Evolutionary conservation across 2,797 vertebrate species (phyloP), one percentile per base, ranked within the genome.

Genomic region (Scyliorhinus canicula): DNA sequence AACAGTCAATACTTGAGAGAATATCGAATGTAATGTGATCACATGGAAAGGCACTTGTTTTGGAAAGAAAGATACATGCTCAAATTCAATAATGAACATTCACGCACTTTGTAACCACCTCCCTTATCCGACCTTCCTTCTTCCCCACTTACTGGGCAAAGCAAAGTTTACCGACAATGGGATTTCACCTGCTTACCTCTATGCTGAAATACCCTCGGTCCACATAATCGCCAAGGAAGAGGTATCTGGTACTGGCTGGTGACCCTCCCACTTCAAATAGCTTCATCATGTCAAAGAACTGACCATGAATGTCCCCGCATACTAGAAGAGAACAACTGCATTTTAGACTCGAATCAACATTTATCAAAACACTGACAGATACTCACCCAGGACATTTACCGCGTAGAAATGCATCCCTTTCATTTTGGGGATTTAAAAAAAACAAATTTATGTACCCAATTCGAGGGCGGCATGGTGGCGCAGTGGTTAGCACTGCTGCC

Each of bases 271-370:
- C 99, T 98, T 99, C 99, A 97, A 99, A 99, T 96, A 99, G 97
- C 98, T 99, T 99, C 99, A 99, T 99, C 98, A 99, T 98, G 98
- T 99, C 99, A 96, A 99, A 99, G 97, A 99, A 99, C 97, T 99
- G 99, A 96, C 99, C 99, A 96, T 99, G 99, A 97, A 99, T 99
- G 96, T 99, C 99, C 96, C 99, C 99, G 97, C 99, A 99, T 97
- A 99, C 99, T 99, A 97, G 96, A 97, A 97, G 95, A 97, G 97
- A 96, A 97, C 88, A 91, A 26, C 88, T 44, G 88, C 19, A n/a
- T 65, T 90, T 91, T 63, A 65, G 40, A 91, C 88, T 91, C 60
- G 65, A 44, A 44, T 7, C 57, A 60, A 65, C n/a, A 65, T 65
- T 40, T 24, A 65, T 35, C 21, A 12, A 24, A 65, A 65, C 57